phyloP scores from a whole-genome alignment of 1,140 invertebrate genomes.

The Latrodectus geometricus region DNA sequence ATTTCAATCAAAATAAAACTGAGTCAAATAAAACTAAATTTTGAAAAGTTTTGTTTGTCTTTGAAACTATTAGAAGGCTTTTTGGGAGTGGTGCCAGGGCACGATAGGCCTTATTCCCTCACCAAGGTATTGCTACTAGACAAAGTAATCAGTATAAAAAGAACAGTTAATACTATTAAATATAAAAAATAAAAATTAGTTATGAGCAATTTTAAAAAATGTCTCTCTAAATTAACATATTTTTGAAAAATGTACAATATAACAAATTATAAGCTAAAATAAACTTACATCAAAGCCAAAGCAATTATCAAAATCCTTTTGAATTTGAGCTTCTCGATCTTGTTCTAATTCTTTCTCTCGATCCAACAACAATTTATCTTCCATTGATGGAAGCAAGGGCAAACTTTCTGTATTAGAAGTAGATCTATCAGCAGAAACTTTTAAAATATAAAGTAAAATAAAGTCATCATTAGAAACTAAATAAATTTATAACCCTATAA shows the following conservation, averaged over 20 bases:
- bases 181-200: too few relatives aligned
- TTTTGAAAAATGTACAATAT: not conserved
- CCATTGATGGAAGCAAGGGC: not conserved
- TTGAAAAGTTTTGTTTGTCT: too few relatives aligned
- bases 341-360: constrained; percentile 66
- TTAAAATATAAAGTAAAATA: not conserved
- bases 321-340: constrained; percentile 70
- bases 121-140: not conserved
- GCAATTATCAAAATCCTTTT: constrained; percentile 82
- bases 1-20: too few relatives aligned
- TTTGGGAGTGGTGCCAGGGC: too few relatives aligned
- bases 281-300: constrained; percentile 85
- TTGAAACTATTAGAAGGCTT: too few relatives aligned
- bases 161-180: not conserved
- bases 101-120: too few relatives aligned
- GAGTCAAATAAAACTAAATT: too few relatives aligned
- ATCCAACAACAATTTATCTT: constrained; percentile 18
- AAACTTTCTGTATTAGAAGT: not conserved
- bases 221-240: not conserved
- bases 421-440: constrained; percentile 23
- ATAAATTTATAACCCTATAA: not conserved
- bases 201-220: not conserved
- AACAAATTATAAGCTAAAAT: not conserved
- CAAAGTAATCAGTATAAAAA: not conserved
- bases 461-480: not conserved